These are phyloP conservation scores for Epinephelus malabaricus DNA, from an alignment of 2,797 vertebrate genomes.

Conservation along the genomic window DNA sequence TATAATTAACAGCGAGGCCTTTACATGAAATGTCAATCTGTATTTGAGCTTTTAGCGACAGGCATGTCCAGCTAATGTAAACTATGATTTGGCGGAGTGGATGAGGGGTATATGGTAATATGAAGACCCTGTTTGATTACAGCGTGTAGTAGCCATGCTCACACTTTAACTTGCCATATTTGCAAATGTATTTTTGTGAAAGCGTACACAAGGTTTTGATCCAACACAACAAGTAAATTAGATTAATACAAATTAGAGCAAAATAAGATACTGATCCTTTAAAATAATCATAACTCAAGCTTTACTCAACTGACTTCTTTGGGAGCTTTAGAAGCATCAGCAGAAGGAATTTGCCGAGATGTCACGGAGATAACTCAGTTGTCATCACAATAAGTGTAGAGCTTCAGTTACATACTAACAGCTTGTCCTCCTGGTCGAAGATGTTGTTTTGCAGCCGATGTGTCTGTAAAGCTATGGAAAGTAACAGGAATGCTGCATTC, in stretches of 20 bases:
- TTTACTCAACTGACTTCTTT: not conserved
- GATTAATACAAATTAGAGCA: too few relatives aligned
- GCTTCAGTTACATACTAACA: not conserved
- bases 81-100: not conserved
- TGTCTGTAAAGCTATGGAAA: too few relatives aligned
- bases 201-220: accelerated
- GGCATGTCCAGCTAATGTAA: conserved; percentile 50
- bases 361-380: conserved; percentile 9
- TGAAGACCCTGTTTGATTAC: conserved; percentile 10
- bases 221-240: not conserved
- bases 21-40: conserved; percentile 72
- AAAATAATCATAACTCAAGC: not conserved
- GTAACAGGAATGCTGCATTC: too few relatives aligned
- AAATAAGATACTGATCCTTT: too few relatives aligned
- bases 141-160: not conserved
- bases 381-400: not conserved
- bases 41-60: conserved; percentile 55
- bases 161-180: not conserved
- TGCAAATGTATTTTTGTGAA: not conserved
- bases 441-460: not conserved
- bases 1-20: conserved; percentile 73
- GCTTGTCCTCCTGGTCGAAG: not conserved
- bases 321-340: not conserved
- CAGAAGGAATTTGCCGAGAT: not conserved
- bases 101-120: conserved; percentile 9